Percentiles rank a stretch among this genome's conserved stretches.
Evolutionary conservation across 2,888 invertebrate genomes (phyloP).

Genomic region (Brassicogethes aeneus): DNA sequence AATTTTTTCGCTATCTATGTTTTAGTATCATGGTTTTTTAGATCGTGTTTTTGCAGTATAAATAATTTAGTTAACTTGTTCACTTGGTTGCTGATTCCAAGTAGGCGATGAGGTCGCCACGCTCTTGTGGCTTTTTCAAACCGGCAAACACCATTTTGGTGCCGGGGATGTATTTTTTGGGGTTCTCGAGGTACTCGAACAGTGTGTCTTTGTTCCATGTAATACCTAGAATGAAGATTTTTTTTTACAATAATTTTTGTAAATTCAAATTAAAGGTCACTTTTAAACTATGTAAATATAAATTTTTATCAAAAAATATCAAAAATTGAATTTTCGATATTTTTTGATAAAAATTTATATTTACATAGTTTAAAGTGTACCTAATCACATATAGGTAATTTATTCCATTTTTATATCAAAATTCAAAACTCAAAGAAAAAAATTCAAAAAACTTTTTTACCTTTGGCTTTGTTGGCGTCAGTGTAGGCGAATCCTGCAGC

Average conservation of each 20-base stretch:
- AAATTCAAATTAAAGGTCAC: too few relatives aligned
- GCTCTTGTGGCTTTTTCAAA: conserved; percentile 88
- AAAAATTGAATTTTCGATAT: background rate
- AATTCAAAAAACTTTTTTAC: conserved; percentile 41
- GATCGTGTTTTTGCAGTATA: background rate
- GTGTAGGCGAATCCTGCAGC: conserved; percentile 87
- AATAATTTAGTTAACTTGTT: conserved; percentile 23
- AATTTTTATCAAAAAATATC: background rate
- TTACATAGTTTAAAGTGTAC: too few relatives aligned
- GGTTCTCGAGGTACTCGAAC: conserved; percentile 94
- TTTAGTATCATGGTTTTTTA: background rate
- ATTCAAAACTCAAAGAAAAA: too few relatives aligned
- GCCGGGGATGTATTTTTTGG: conserved; percentile 99
- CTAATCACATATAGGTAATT: too few relatives aligned
- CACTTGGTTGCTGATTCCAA: conserved; percentile 77
- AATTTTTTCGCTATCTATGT: conserved; percentile 1
- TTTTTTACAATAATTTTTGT: too few relatives aligned
- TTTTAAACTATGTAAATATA: too few relatives aligned
- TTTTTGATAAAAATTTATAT: too few relatives aligned
- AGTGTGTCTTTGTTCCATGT: conserved; percentile 92
- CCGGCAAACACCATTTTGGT: conserved; percentile 99
- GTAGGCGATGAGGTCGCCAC: conserved; percentile 92
- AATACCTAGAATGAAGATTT: conserved; percentile 64
- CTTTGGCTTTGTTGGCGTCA: conserved; percentile 94
- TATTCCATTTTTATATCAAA: too few relatives aligned